These are phyloP conservation scores for Acanthopleura granulata DNA, from an alignment of 2,888 invertebrate species.

Conservation along the genomic window DNA sequence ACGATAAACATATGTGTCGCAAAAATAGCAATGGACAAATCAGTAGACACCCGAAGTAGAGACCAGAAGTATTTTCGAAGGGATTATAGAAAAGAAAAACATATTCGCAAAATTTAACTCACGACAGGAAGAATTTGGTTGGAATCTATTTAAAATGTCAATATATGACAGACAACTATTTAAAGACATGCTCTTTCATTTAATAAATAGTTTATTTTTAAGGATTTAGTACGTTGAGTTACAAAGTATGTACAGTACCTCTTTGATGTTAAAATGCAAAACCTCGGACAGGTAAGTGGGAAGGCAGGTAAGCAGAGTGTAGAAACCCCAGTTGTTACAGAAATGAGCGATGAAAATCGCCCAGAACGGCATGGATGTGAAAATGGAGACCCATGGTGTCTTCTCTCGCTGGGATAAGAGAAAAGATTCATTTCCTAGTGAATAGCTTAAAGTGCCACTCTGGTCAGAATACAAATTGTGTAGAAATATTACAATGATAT, in stretches of 20 bases:
- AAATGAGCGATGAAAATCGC: conserved; percentile 68
- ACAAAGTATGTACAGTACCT: conserved; percentile 40
- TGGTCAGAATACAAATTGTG: no score
- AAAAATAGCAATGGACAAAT: no score
- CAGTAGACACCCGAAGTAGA: no score
- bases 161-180: no score
- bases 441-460: no score
- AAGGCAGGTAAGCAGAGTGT: conserved; percentile 70
- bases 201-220: neutral
- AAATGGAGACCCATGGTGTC: conserved; percentile 48
- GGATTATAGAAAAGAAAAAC: no score
- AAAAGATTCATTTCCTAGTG: neutral
- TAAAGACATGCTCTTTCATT: neutral
- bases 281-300: conserved; percentile 70
- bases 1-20: no score
- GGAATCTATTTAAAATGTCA: no score
- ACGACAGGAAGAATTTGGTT: no score
- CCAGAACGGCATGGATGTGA: conserved; percentile 61
- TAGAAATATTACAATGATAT: no score
- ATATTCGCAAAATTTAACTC: no score
- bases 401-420: conserved; percentile 20
- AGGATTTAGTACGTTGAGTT: neutral
- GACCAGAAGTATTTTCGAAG: no score
- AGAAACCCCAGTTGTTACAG: conserved; percentile 71
- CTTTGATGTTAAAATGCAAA: conserved; percentile 64